These are phyloP conservation scores for Empidonax alnorum DNA, from an alignment of 2,113 vertebrate species.

Conservation along the genomic window DNA sequence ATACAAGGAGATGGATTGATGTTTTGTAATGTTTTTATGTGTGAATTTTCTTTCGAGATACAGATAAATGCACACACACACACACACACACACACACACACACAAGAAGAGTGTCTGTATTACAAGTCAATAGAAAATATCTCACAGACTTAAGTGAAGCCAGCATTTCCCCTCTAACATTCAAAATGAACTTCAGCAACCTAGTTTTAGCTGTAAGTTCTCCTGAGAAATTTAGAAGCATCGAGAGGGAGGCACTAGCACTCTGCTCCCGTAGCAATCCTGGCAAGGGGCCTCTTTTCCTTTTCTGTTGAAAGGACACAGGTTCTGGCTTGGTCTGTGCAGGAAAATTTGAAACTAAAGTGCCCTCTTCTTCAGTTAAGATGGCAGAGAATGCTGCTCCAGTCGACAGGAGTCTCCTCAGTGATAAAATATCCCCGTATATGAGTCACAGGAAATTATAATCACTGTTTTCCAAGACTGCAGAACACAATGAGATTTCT, in stretches of 20 bases:
- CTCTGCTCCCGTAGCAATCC: neutral
- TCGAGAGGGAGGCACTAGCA: neutral
- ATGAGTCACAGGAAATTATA: constrained; percentile 42
- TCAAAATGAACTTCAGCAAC: neutral
- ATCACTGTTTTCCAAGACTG: constrained; percentile 20
- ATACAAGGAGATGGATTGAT: neutral
- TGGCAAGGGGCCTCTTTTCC: neutral
- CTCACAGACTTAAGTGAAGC: neutral
- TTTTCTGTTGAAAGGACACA: neutral
- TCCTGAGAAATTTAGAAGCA: neutral
- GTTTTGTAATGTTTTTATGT: neutral
- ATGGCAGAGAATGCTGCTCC: neutral
- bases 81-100: neutral
- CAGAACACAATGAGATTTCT: constrained; percentile 49
- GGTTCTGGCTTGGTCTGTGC: neutral
- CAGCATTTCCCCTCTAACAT: neutral
- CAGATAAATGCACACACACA: neutral
- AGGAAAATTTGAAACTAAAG: neutral
- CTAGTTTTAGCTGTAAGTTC: neutral
- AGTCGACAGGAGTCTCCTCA: neutral
- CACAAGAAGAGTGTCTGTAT: neutral
- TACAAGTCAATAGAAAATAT: neutral
- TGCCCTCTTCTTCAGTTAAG: neutral
- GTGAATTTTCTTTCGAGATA: neutral
- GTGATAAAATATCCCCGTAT: neutral